A percentile compares a stretch with the other conserved stretches of the same genome.
These are phyloP conservation scores for Xiphophorus hellerii DNA, from an alignment of 2,113 vertebrate genomes.

Conservation along the genomic window DNA sequence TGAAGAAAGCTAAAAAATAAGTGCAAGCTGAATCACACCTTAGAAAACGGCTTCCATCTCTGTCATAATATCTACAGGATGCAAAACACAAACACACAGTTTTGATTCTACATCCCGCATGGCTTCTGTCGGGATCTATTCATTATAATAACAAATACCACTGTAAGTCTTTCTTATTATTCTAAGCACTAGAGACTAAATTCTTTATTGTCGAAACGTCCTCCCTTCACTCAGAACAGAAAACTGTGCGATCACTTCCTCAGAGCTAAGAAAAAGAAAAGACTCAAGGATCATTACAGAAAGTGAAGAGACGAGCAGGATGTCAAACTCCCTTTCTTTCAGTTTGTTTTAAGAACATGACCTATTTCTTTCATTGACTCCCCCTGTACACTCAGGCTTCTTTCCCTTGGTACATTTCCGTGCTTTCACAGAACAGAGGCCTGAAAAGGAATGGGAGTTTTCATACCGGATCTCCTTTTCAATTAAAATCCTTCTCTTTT, in stretches of 20 bases:
- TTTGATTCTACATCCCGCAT: conserved; percentile 22
- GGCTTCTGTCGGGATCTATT: conserved; percentile 38
- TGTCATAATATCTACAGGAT: background rate
- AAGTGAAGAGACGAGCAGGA: conserved; percentile 36
- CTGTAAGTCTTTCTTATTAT: conserved; percentile 33
- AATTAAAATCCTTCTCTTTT: conserved; percentile 65
- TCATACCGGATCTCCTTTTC: conserved; percentile 73
- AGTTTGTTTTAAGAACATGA: conserved; percentile 68
- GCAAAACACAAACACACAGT: conserved; percentile 11
- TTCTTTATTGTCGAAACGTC: conserved; percentile 21
- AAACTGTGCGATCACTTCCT: conserved; percentile 34
- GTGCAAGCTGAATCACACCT: too few species aligned
- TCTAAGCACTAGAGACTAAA: conserved; percentile 31
- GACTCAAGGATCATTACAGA: conserved; percentile 39
- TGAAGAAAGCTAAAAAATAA: background rate
- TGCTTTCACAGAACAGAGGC: conserved; percentile 63
- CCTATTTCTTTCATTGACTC: conserved; percentile 69
- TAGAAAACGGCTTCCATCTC: background rate
- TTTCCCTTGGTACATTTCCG: conserved; percentile 56
- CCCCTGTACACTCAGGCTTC: conserved; percentile 51
- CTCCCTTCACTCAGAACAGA: conserved; percentile 19
- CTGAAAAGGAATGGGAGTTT: conserved; percentile 69
- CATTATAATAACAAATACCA: conserved; percentile 38
- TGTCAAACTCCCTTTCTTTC: conserved; percentile 53
- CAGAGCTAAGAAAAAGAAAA: background rate